These are phyloP conservation scores for Oncorhynchus kisutch DNA, from an alignment of 2,113 vertebrate species.

Conservation along the genomic window DNA sequence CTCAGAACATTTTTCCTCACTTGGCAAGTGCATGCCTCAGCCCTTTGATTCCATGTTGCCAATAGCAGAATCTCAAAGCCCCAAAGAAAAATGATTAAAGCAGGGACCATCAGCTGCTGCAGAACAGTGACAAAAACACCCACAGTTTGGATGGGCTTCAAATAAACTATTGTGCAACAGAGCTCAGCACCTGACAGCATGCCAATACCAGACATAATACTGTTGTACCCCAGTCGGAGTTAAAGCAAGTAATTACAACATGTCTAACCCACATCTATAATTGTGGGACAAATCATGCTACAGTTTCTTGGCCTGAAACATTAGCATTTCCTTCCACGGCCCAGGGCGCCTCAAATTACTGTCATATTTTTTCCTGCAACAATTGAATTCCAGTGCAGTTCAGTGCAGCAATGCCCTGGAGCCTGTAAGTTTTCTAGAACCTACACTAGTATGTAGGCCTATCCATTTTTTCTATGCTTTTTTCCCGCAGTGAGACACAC, in stretches of 20 bases:
- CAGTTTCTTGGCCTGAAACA: neutral
- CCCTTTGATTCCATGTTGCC: slow-evolving; percentile 36
- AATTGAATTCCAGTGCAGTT: neutral
- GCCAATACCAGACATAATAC: neutral
- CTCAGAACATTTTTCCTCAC: neutral
- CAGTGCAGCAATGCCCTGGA: neutral
- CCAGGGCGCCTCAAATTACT: neutral
- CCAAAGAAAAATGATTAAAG: slow-evolving; percentile 13
- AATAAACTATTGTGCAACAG: slow-evolving; percentile 14
- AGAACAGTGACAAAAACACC: slow-evolving; percentile 16
- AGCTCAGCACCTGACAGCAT: neutral
- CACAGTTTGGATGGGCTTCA: slow-evolving; percentile 14
- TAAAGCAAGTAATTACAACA: neutral
- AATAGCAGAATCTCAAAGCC: slow-evolving; percentile 17
- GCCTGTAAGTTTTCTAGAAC: slow-evolving; percentile 18
- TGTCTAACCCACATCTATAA: neutral
- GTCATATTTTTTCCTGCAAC: neutral
- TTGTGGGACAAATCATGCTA: neutral
- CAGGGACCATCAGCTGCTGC: neutral
- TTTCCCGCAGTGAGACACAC: slow-evolving; percentile 1
- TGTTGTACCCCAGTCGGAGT: neutral
- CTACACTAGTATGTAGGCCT: neutral
- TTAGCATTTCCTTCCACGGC: neutral
- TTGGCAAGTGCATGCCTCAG: slow-evolving; percentile 29
- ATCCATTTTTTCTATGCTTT: neutral